These are phyloP conservation scores for Nemoura dubitans DNA, from an alignment of 2,888 invertebrate genomes.

Conservation along the genomic window DNA sequence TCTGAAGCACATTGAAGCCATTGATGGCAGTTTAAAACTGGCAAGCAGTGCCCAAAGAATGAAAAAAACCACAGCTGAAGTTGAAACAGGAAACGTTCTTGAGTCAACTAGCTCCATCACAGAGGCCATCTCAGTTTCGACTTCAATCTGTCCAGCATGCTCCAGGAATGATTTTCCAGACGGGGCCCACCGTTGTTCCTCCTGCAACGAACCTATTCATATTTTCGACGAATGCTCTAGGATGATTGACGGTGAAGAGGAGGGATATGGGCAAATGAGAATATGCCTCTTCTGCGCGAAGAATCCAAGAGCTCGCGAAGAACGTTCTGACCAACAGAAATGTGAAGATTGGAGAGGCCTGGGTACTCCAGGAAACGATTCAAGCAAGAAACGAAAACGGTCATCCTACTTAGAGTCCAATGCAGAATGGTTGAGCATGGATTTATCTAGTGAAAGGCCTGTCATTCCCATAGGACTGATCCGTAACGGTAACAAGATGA, in stretches of 20 bases:
- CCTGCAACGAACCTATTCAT: neutral
- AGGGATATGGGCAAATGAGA: neutral
- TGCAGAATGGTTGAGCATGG: neutral
- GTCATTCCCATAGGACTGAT: neutral
- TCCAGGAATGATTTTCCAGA: neutral
- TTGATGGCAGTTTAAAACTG: slow-evolving; percentile 23
- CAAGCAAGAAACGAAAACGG: neutral
- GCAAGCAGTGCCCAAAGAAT: too few relatives aligned
- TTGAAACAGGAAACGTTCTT: too few relatives aligned
- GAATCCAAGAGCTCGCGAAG: neutral
- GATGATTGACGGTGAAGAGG: neutral
- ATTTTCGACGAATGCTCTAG: neutral
- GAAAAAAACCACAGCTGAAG: too few relatives aligned
- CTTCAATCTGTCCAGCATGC: neutral
- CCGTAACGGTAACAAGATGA: neutral
- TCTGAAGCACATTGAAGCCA: neutral
- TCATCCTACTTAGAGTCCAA: neutral
- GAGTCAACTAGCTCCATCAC: too few relatives aligned
- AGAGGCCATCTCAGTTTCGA: too few relatives aligned
- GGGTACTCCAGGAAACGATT: neutral
- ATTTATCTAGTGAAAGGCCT: neutral
- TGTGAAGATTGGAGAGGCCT: neutral
- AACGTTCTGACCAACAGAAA: too few relatives aligned
- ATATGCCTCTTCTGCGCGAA: neutral
- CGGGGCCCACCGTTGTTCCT: neutral